Evolutionary conservation across 2,113 vertebrate species (phyloP).

Genomic region (Podocnemis expansa): DNA sequence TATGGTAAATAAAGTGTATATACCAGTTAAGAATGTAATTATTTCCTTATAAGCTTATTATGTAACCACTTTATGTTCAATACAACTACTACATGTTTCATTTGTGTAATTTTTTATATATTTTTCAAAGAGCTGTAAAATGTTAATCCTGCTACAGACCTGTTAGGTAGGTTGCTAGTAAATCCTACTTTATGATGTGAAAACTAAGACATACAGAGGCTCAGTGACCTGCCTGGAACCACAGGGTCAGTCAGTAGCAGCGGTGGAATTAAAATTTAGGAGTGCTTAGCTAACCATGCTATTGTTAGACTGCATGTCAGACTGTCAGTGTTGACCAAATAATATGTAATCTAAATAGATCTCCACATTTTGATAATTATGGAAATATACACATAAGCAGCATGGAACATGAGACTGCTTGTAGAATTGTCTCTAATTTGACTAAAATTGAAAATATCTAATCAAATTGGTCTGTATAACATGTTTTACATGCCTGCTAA

Average conservation of each 20-base stretch:
- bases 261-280: neutral
- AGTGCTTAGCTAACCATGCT: neutral
- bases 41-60: slow-evolving; percentile 68
- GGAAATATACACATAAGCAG: neutral
- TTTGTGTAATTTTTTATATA: neutral
- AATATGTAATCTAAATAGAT: neutral
- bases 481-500: neutral
- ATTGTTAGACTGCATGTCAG: neutral
- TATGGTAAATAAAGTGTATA: slow-evolving; percentile 50
- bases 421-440: slow-evolving; percentile 12
- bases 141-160: slow-evolving; percentile 16
- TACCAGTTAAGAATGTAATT: slow-evolving; percentile 65
- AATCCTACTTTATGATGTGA: neutral
- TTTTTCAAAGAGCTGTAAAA: slow-evolving; percentile 37
- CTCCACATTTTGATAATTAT: neutral
- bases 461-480: neutral
- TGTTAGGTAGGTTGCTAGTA: neutral
- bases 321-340: neutral
- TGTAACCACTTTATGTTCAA: slow-evolving; percentile 56
- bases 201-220: neutral
- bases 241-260: neutral
- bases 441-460: slow-evolving; percentile 8
- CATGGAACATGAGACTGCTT: neutral
- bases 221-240: neutral
- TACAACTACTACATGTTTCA: neutral